These are phyloP conservation scores for Malacoctenus gilli DNA, from an alignment of 2,797 vertebrate species.

Conservation along the genomic window DNA sequence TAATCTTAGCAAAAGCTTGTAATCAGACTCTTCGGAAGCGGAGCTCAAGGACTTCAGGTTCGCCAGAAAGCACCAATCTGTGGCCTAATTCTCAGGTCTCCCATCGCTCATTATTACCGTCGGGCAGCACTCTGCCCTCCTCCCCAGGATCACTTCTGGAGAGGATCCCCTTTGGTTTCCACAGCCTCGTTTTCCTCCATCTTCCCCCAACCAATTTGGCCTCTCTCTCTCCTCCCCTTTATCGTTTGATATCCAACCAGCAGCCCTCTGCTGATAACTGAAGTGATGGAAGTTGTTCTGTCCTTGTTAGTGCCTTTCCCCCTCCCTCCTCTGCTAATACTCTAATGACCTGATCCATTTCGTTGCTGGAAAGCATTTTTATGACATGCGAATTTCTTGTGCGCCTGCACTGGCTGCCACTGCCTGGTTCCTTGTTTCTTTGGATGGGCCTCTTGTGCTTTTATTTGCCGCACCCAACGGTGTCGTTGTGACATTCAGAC, in stretches of 20 bases:
- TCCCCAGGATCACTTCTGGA: too few species aligned
- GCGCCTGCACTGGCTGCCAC: slow-evolving; percentile 8
- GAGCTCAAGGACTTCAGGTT: slow-evolving; percentile 16
- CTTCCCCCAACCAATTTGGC: slow-evolving; percentile 12
- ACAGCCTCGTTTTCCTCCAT: slow-evolving; percentile 4
- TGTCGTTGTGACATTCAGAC: slow-evolving; percentile 43
- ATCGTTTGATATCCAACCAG: slow-evolving; percentile 26
- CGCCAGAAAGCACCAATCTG: slow-evolving; percentile 14
- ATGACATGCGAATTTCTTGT: slow-evolving; percentile 13
- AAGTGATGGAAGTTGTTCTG: slow-evolving; percentile 34
- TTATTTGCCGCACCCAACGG: slow-evolving; percentile 11
- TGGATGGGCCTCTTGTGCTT: slow-evolving; percentile 15
- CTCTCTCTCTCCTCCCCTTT: slow-evolving; percentile 1
- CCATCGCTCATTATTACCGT: slow-evolving; percentile 11
- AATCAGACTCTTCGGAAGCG: slow-evolving; percentile 28
- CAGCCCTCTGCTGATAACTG: slow-evolving; percentile 18
- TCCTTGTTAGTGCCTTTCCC: slow-evolving; percentile 19
- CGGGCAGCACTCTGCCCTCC: slow-evolving; percentile 14
- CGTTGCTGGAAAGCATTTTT: slow-evolving; percentile 28
- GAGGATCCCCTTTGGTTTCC: too few species aligned
- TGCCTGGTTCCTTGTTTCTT: slow-evolving; percentile 7
- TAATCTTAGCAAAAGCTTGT: slow-evolving; percentile 39
- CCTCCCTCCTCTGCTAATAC: slow-evolving; percentile 16
- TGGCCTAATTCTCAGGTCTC: slow-evolving; percentile 30
- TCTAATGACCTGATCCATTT: slow-evolving; percentile 32